Base-by-base conservation (phyloP, 2,113 vertebrate genomes). In the Ellobius talpinus region DNA sequence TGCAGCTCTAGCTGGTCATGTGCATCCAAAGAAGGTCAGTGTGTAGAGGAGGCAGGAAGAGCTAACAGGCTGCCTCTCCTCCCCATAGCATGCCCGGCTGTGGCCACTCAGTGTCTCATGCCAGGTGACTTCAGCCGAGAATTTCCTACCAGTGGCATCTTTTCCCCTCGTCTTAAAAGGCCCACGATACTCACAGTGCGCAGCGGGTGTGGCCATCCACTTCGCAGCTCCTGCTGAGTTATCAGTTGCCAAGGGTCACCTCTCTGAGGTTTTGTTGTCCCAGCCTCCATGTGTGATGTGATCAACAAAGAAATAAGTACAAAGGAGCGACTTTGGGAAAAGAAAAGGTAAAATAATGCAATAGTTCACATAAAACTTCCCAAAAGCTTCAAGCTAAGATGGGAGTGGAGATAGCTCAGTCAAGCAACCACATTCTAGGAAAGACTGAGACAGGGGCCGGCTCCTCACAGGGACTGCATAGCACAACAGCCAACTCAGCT, bases 11-110 rank as follows among this genome's bases (percentile, higher is more conserved):
- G 0, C 47, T 63, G 19, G 9, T 85, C 14, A 4, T 4, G 52
- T 1, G 3, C 16, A 36, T 74, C 63, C 95, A 55, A 90, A 90
- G 50, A 89, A 77, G 82, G 93, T 85, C 87, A 78, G 61, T 17
- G 45, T 21, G 19, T 5, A 21, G 31, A 39, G 72, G 85, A 87
- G 87, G 36, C 63, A 73, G 76, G 13, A 73, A 79, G 50, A 24
- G 4, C 17, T 24, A 13, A 10, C 13, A 17, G 70, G 11, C 14
- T 50, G 39, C 14, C 47, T 79, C 63, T 29, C 23, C 36, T 65
- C 33, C 45, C n/a, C n/a, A 70, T 26, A 9, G 52, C 63, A 31
- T 7, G 1, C n/a, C 72, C 39, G 50, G 50, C 36, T 1, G 1
- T 23, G 78, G 61, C 39, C 24, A 7, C 36, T 7, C 8, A 55